Evolutionary conservation across 2,797 vertebrate genomes (phyloP), one percentile per base, ranked within the genome.

Genomic region (Trichosurus vulpecula): DNA sequence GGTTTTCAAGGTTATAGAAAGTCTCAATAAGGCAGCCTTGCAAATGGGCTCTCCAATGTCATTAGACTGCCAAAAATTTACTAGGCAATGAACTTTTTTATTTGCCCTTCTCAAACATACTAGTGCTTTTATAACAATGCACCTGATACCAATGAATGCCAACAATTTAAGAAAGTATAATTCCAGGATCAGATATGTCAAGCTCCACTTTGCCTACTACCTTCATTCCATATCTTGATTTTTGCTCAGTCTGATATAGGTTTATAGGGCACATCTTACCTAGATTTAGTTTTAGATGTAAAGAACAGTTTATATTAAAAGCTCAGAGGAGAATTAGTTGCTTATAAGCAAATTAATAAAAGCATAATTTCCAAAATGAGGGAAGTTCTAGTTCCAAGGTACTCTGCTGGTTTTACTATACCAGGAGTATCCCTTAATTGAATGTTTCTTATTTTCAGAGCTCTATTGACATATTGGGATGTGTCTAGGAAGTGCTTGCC

Each of bases 141-240:
- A 66, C 52, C 52, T 66, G 51, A 90, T 91, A 14, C 56, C 90
- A 11, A 25, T 51, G 41, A 96, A 90, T 31, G 54, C 1, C 0
- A 14, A 35, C 25, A 47, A n/a, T 97, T 74, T 94, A 1, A 54
- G 11, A 92, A 58, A 66, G 11, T 52, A 92, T 52, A 90, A 35
- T 92, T 95, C 25, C 52, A 12, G 81, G 47, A 90, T 90, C 31
- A 61, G 4, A 94, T 92, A 81, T 91, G 8, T 66, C 94, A 81
- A 47, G 52, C 92, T 90, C 10, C 19, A 74, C 66, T 94, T 92
- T 52, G 12, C 2, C 91, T 92, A 41, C 56, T 94, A n/a, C 66
- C 41, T 47, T 81, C n/a, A 31, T 47, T 81, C n/a, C 31, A 47
- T 25, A 81, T 47, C n/a, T 81, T 81, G n/a, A 47, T 41, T 81